Conservation (phyloP, 1,140 invertebrate genomes). For the Cephus cinctus region DNA sequence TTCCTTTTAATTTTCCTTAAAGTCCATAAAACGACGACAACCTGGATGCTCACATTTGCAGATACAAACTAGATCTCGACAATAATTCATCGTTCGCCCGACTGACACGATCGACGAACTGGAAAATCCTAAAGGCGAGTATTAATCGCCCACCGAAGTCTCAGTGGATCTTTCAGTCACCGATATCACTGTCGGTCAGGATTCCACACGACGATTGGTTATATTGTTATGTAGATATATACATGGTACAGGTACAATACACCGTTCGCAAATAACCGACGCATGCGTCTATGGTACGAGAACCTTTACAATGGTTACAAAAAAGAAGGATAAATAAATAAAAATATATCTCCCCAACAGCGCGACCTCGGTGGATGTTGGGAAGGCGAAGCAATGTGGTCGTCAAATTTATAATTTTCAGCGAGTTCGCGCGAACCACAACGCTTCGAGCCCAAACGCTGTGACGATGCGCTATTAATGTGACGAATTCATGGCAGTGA, state of each 20-base stretch:
- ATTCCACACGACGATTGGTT: conserved; percentile 33
- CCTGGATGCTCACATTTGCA: conserved; percentile 16
- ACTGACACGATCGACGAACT: conserved; percentile 23
- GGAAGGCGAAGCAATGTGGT: conserved; percentile 43
- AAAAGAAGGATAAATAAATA: too few species aligned
- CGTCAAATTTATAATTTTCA: conserved; percentile 18
- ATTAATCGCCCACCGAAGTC: conserved; percentile 5
- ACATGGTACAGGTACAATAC: conserved; percentile 44
- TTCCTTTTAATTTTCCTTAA: conserved; percentile 12
- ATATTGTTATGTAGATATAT: conserved; percentile 32
- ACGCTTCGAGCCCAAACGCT: conserved; percentile 50
- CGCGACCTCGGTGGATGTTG: conserved; percentile 36
- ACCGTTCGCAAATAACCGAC: conserved; percentile 46
- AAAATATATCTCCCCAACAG: conserved; percentile 35
- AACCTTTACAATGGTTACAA: conserved; percentile 30
- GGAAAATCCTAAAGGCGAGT: conserved; percentile 21
- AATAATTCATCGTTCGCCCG: conserved; percentile 22
- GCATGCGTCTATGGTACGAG: conserved; percentile 41
- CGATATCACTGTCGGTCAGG: conserved; percentile 26
- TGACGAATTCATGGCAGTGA: too few species aligned
- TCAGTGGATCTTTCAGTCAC: conserved; percentile 22
- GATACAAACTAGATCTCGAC: conserved; percentile 21
- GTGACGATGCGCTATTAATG: conserved; percentile 17
- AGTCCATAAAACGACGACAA: conserved; percentile 22
- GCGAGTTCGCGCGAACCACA: conserved; percentile 33